These are phyloP conservation scores for Apodemia mormo DNA, from an alignment of 2,888 invertebrate genomes.

Conservation along the genomic window DNA sequence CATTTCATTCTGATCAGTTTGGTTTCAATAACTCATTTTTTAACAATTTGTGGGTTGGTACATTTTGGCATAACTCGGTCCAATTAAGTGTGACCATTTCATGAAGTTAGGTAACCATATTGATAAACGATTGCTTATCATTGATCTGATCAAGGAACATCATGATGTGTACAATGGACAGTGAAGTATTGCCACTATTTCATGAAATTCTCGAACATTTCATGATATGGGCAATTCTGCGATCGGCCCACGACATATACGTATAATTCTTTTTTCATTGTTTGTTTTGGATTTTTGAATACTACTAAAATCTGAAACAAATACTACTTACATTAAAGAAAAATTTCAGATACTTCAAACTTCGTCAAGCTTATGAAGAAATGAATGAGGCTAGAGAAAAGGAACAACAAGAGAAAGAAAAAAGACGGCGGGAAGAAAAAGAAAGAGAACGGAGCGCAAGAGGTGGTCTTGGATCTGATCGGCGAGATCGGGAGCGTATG, in stretches of 20 bases:
- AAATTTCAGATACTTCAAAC: conserved; percentile 80
- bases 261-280: no score
- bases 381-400: conserved; percentile 83
- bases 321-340: neutral
- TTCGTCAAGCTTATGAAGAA: conserved; percentile 86
- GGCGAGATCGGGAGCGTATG: conserved; percentile 70
- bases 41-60: neutral
- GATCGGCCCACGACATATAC: no score
- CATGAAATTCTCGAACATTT: no score
- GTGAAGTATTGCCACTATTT: no score
- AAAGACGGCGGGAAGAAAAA: conserved; percentile 68
- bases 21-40: neutral
- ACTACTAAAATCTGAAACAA: no score
- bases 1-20: neutral
- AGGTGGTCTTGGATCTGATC: conserved; percentile 64
- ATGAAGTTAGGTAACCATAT: no score
- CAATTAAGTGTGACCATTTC: neutral
- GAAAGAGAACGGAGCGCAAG: conserved; percentile 64
- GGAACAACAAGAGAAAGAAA: conserved; percentile 82
- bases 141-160: no score
- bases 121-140: no score
- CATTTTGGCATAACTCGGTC: neutral
- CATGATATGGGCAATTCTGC: no score
- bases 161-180: no score
- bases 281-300: no score